Evolutionary conservation across 1,140 invertebrate genomes (phyloP), one percentile per base, ranked within the genome.

Genomic region (Lamellibrachia luymesi): DNA sequence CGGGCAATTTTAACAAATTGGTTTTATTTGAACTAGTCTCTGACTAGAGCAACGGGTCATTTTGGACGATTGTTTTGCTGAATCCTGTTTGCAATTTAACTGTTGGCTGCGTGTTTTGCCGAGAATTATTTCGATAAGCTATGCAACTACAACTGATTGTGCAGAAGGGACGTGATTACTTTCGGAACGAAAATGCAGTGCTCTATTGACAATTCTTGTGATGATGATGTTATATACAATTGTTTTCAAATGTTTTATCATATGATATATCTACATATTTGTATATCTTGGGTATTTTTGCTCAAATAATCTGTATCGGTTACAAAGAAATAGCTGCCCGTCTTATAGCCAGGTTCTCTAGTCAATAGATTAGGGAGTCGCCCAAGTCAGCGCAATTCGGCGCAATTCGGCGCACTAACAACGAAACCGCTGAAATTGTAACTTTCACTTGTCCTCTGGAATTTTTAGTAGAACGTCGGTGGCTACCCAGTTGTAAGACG

Each of bases 161-260:
- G 64, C 17, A 22, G 8, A 80, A 80, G 2, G 64, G 64, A 80
- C 13, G 64, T 22, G 64, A 80, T 80, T 80, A 80, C 25, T 80
- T 80, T 80, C 64, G 64, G 64, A 17, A 80, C 64, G 17, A 80
- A 80, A 80, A 80, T 80, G 64, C 64, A 80, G 64, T 80, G 64
- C 64, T 80, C 64, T 80, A 22, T 80, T 80, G 64, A 80, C 64
- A 80, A 22, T 80, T 80, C 17, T 80, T 80, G 64, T 80, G 64
- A 80, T 80, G 64, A 80, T 80, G 64, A 80, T 80, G 64, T 80
- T 80, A 80, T 80, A 80, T 80, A 80, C 64, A 80, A 80, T 80
- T 80, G 64, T 80, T 80, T 80, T 80, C 64, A 80, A 80, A 80
- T 80, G 64, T 80, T 80, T 80, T 80, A 80, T 80, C 64, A 80